Base-by-base conservation (phyloP, 35 echinoderm and acorn worm species). In the Diadema setosum region DNA sequence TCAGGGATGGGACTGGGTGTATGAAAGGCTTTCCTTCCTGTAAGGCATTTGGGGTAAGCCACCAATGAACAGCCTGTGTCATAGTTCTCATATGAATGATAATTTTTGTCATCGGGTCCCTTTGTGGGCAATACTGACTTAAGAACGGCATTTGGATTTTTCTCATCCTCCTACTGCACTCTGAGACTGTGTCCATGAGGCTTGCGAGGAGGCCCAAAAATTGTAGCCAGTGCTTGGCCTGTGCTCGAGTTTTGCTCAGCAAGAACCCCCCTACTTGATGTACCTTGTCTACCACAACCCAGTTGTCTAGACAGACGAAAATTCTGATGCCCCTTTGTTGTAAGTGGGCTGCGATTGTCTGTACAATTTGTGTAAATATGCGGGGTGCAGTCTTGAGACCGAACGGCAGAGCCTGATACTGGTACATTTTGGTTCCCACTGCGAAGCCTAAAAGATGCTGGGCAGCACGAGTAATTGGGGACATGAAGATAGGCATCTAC, bases 161-260 rank as follows among this genome's bases (percentile, higher is more conserved):
- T 73, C 65, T 49, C 89, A 91, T 91, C 40, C 81, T 65, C 56
- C 61, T 2, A 21, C 89, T 75, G 82, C 89, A 85, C 18, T 69
- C 15, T 3, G 64, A 31, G 3, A 91, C 42, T 18, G 82, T 27
- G 25, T 86, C 82, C 24, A 85, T 76, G 25, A 75, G 48, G 32
- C 81, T 91, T 36, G 88, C 88, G 81, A 83, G 69, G 24, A 58
- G 70, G 23, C 89, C 90, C 20, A 85, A 36, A 14, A 91, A 18
- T 61, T 63, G 70, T 9, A 91, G 73, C 81, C 80, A 91, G 36
- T 67, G 20, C 24, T 16, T 20, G 24, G 78, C 87, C 37, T 52
- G 45, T 11, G 87, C 78, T 59, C 16, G 17, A 11, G 3, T 20
- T 26, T 23, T 80, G 35, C 23, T 23, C 5, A 61, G 40, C 17